Base-by-base conservation (phyloP, 2,888 invertebrate genomes). In the Iphiclides podalirius region DNA sequence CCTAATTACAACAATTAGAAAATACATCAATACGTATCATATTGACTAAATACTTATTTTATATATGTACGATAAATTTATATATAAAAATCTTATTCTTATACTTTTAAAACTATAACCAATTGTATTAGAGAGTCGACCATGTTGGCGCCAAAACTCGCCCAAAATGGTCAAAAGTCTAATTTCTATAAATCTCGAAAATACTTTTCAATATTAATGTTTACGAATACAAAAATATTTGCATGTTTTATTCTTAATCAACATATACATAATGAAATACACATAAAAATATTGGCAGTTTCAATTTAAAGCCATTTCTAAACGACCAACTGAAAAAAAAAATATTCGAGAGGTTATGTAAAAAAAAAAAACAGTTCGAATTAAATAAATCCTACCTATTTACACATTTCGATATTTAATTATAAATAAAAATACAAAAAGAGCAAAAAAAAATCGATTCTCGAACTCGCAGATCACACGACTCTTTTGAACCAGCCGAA, bases 91-190 rank as follows among this genome's bases (percentile, higher is more conserved):
- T 55, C 59, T 60, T 59, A 54, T 55, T 60, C 60, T 63, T 12
- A 50, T 44, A 60, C 37, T 60, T 60, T 60, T 49, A 47, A 60
- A 60, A 61, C 60, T 72, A 72, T 60, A 60, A 70, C 76, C 74
- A 75, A 78, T 72, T 58, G 49, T 64, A 85, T 86, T 85, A 87
- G 77, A 81, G 53, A 71, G 84, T 87, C 86, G 73, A 83, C 83
- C 83, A 76, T 69, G 60, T 72, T 68, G 86, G 77, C 58, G 49
- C 28, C 33, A 52, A 52, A 14, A 16, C 15, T 13, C 11, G 12
- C 37, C 72, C 87, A 74, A 77, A 65, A 75, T 71, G 81, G 79
- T 78, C 85, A 85, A 87, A 82, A 72, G 63, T 79, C 84, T 85
- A 86, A 85, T 84, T 39, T 64, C 45, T 61, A 58, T 58, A 52